Conservation (phyloP, 2,113 vertebrate species). For the Vulpes lagopus region DNA sequence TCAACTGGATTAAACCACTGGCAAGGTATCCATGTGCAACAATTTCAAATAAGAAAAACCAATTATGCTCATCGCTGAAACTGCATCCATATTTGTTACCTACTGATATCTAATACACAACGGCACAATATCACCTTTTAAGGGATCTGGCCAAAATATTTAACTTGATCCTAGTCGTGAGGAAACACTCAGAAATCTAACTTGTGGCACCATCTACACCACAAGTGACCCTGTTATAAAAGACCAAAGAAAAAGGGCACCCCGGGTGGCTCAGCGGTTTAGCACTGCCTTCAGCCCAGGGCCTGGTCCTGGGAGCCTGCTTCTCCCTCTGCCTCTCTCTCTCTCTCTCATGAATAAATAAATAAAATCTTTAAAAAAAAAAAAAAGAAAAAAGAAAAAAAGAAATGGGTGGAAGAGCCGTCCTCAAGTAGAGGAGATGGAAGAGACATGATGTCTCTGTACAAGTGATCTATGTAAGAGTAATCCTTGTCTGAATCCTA, state of each 20-base stretch:
- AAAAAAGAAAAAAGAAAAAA: too few relatives aligned
- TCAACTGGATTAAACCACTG: neutral
- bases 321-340: too few relatives aligned
- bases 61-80: neutral
- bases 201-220: neutral
- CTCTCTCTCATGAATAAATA: too few relatives aligned
- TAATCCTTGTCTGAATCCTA: neutral
- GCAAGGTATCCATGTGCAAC: neutral
- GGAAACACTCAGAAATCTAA: constrained; percentile 23
- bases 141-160: constrained; percentile 21
- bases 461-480: neutral
- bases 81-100: neutral
- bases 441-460: neutral
- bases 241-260: neutral
- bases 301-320: too few relatives aligned
- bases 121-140: neutral
- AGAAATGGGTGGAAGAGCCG: neutral
- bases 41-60: neutral
- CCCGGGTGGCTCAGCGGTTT: too few relatives aligned
- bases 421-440: neutral
- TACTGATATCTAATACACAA: neutral
- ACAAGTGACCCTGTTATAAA: neutral
- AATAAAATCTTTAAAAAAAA: too few relatives aligned
- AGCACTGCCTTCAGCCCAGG: too few relatives aligned
- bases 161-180: neutral